A percentile compares a stretch with the other conserved stretches of the same genome.
Conservation (phyloP, 2,797 vertebrate species). For the Megaceryle alcyon region DNA sequence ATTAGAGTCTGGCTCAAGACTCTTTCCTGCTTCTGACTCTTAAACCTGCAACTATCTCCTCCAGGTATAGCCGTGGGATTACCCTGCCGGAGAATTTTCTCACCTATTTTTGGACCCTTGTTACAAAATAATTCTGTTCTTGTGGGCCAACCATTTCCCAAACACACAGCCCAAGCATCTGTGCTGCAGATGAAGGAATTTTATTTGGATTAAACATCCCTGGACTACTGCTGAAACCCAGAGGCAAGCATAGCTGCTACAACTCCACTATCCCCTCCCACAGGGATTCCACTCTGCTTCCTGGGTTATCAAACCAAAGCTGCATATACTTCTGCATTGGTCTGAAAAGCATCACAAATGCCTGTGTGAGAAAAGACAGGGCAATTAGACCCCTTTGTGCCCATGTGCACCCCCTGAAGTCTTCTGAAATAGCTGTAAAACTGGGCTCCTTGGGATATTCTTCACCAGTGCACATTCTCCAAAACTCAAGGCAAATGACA, state of each 20-base stretch:
- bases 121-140: background rate
- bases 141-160: background rate
- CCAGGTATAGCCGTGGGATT: background rate
- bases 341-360: background rate
- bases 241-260: background rate
- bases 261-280: background rate
- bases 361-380: fast-evolving
- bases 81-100: background rate
- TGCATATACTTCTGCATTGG: background rate
- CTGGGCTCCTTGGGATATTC: background rate
- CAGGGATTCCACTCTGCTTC: background rate
- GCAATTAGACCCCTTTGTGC: background rate
- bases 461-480: background rate
- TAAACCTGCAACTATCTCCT: background rate
- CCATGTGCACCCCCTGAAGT: background rate
- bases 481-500: background rate
- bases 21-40: background rate
- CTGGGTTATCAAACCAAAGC: background rate
- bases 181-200: background rate
- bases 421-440: background rate
- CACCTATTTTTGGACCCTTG: background rate
- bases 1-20: background rate
- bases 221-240: background rate
- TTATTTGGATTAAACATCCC: background rate
- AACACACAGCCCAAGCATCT: background rate